Percentiles rank a stretch among this genome's conserved stretches.
phyloP scores from a whole-genome alignment of 2,113 vertebrate species.

The Albula glossodonta region DNA sequence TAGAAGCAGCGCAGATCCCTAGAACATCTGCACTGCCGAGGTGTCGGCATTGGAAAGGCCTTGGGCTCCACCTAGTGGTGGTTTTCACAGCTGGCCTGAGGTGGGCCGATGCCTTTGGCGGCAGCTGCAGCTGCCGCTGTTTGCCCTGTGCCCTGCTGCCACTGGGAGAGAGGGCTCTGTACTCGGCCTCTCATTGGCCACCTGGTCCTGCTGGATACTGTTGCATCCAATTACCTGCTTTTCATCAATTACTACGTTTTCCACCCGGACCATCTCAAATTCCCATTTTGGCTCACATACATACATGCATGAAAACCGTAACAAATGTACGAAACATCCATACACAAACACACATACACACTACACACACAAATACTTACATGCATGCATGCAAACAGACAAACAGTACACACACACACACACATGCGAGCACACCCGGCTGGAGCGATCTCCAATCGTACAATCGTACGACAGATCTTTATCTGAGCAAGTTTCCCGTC shows the following conservation, averaged over 20 bases:
- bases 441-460: neutral
- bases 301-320: neutral
- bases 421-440: no score
- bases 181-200: neutral
- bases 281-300: neutral
- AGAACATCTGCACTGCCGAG: slow-evolving; percentile 58
- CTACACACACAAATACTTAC: neutral
- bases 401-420: neutral
- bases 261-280: neutral
- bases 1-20: slow-evolving; percentile 56
- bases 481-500: neutral
- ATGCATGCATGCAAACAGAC: neutral
- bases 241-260: neutral
- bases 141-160: neutral
- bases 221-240: neutral
- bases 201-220: neutral
- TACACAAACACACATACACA: neutral
- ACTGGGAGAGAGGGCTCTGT: no score
- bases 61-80: slow-evolving; percentile 73
- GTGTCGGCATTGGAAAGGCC: slow-evolving; percentile 54
- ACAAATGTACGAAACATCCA: neutral
- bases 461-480: neutral
- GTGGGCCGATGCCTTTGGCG: neutral
- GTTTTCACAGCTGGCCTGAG: slow-evolving; percentile 23
- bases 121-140: neutral